A percentile compares a stretch with the other conserved stretches of the same genome.
Conservation (phyloP, 2,888 invertebrate species). For the Scrobipalpa costella region DNA sequence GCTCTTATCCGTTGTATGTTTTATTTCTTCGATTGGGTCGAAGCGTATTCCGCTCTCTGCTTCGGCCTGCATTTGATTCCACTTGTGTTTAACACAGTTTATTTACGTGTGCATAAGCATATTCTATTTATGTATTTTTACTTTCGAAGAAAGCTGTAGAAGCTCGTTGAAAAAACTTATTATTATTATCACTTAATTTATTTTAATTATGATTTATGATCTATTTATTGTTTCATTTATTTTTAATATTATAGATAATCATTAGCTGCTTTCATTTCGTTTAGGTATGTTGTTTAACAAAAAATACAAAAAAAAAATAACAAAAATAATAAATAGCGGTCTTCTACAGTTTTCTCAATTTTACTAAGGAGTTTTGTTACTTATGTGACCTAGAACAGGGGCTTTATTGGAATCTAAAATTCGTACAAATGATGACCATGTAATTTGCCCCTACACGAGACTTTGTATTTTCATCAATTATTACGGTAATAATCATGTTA, state of each 20-base stretch:
- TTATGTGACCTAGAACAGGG: slow-evolving; percentile 1
- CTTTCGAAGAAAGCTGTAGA: slow-evolving; percentile 24
- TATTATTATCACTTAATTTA: slow-evolving; percentile 3
- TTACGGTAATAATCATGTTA: slow-evolving; percentile 35
- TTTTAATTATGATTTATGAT: slow-evolving; percentile 7
- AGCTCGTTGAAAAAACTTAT: slow-evolving; percentile 11
- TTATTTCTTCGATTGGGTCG: slow-evolving; percentile 38
- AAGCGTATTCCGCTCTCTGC: slow-evolving; percentile 51
- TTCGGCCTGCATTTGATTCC: slow-evolving; percentile 46
- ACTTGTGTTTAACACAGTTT: slow-evolving; percentile 53
- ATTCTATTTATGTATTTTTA: slow-evolving; percentile 33
- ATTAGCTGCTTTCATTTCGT: slow-evolving; percentile 13
- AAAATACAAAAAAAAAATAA: slow-evolving; percentile 13
- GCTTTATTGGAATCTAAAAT: slow-evolving; percentile 15
- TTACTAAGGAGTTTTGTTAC: slow-evolving; percentile 7
- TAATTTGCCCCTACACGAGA: slow-evolving; percentile 16
- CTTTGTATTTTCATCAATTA: slow-evolving; percentile 26
- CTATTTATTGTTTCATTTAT: slow-evolving; percentile 26
- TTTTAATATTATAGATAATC: slow-evolving; percentile 3
- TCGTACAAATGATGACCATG: slow-evolving; percentile 19
- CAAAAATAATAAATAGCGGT: background rate
- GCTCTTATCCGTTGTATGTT: slow-evolving; percentile 47
- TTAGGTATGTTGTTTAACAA: slow-evolving; percentile 8
- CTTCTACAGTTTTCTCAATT: slow-evolving; percentile 13
- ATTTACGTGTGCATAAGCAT: slow-evolving; percentile 41